Conservation (phyloP, 2,113 vertebrate genomes). For the Zosterops pallidus region DNA sequence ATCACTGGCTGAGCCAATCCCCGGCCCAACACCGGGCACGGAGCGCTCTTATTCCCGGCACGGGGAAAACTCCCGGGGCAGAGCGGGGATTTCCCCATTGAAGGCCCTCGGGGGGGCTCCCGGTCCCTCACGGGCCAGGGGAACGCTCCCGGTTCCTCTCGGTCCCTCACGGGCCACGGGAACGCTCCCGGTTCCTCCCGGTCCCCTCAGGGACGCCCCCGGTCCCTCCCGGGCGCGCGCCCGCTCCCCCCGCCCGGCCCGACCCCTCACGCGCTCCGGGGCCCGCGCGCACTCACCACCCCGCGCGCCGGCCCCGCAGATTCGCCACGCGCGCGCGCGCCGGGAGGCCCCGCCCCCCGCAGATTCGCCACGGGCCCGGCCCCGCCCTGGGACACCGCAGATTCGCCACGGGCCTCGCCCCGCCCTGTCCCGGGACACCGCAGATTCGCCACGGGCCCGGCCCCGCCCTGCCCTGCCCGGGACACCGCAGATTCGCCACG, state of each 20-base stretch:
- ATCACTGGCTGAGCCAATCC: not conserved
- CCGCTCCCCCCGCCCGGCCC: too few species aligned
- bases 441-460: not conserved
- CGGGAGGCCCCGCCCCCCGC: too few species aligned
- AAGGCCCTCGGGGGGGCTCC: not conserved
- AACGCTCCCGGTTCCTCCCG: not conserved
- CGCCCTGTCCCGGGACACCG: too few species aligned
- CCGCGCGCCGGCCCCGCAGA: not conserved
- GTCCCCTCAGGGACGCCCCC: not conserved
- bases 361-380: too few species aligned
- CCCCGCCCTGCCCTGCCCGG: not conserved
- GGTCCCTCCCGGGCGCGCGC: not conserved
- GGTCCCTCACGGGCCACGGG: not conserved
- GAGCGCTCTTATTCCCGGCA: not conserved
- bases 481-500: not conserved
- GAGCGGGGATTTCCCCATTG: fast-evolving
- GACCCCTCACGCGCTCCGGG: not conserved
- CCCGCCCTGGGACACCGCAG: too few species aligned
- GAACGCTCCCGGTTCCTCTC: not conserved
- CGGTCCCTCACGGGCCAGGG: too few species aligned
- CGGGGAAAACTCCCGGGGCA: fast-evolving
- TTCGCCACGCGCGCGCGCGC: too few species aligned
- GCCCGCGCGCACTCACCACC: not conserved
- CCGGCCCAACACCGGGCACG: not conserved
- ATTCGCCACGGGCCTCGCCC: too few species aligned